Conservation (phyloP, 1,140 invertebrate species). For the Orchesella cincta region DNA sequence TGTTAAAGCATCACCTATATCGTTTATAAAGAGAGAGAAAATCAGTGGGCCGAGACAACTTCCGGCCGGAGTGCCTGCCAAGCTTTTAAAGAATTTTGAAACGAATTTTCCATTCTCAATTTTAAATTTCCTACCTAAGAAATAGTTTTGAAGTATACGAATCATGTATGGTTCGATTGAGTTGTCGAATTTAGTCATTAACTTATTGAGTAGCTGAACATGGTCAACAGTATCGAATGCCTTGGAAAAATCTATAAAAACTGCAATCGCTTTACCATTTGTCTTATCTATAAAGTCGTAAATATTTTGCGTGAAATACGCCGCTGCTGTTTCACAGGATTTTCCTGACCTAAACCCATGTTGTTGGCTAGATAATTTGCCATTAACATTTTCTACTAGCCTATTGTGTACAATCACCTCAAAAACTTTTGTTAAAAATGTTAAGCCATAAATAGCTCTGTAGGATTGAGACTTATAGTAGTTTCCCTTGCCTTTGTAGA, state of each 20-base stretch:
- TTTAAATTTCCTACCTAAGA: neutral
- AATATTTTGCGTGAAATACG: neutral
- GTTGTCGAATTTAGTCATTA: neutral
- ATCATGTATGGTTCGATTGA: neutral
- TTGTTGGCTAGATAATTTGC: neutral
- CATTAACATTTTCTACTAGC: too few species aligned
- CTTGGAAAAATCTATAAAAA: slow-evolving; percentile 33
- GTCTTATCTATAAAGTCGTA: neutral
- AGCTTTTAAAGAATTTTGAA: neutral
- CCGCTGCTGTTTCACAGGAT: slow-evolving; percentile 12
- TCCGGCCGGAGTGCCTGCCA: slow-evolving; percentile 52
- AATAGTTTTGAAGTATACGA: neutral
- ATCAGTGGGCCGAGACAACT: slow-evolving; percentile 50
- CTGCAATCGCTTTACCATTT: neutral
- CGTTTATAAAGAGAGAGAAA: slow-evolving; percentile 50
- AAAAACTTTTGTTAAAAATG: too few species aligned
- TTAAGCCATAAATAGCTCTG: too few species aligned
- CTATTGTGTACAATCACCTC: too few species aligned
- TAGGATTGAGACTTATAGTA: too few species aligned
- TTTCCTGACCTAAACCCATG: slow-evolving; percentile 22
- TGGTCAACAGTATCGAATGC: slow-evolving; percentile 26
- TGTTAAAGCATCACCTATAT: slow-evolving; percentile 40
- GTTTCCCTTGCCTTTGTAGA: too few species aligned
- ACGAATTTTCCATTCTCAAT: neutral
- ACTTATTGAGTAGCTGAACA: neutral